These are phyloP conservation scores for Phalera bucephala DNA, from an alignment of 2,888 invertebrate species.

Conservation along the genomic window DNA sequence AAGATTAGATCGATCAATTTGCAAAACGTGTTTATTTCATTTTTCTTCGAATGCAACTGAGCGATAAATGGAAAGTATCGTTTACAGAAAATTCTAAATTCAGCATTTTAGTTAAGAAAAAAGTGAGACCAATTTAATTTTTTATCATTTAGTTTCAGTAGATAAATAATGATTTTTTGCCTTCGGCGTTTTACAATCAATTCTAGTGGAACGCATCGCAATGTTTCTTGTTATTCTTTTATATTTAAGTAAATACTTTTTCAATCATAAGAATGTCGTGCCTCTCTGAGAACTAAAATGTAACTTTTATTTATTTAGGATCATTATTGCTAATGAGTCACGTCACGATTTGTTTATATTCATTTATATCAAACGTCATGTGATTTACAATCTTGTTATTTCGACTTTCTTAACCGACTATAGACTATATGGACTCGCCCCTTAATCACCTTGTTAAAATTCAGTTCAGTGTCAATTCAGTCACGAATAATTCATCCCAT, in stretches of 20 bases:
- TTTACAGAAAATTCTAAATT: background rate
- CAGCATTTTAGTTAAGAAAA: background rate
- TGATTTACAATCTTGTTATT: slow-evolving; percentile 14
- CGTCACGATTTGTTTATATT: slow-evolving; percentile 12
- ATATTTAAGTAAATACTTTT: no score
- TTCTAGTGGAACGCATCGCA: background rate
- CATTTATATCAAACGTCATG: slow-evolving; percentile 5
- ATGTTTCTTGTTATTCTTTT: no score
- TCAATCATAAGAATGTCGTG: no score
- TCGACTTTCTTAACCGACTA: slow-evolving; percentile 28
- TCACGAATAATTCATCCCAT: slow-evolving; percentile 43
- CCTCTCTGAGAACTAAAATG: no score
- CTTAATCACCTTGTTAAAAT: slow-evolving; percentile 24
- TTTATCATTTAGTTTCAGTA: background rate
- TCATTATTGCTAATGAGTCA: slow-evolving; percentile 14
- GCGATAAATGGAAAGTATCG: background rate
- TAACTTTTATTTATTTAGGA: background rate
- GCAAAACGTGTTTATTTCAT: slow-evolving; percentile 15
- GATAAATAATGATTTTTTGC: background rate
- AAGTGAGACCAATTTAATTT: background rate
- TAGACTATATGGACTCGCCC: slow-evolving; percentile 24
- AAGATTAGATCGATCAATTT: slow-evolving; percentile 34
- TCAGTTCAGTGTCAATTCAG: slow-evolving; percentile 48
- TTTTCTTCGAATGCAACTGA: slow-evolving; percentile 4
- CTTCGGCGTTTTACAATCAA: background rate